These are phyloP conservation scores for Canis aureus DNA, from an alignment of 2,113 vertebrate genomes.

Conservation along the genomic window DNA sequence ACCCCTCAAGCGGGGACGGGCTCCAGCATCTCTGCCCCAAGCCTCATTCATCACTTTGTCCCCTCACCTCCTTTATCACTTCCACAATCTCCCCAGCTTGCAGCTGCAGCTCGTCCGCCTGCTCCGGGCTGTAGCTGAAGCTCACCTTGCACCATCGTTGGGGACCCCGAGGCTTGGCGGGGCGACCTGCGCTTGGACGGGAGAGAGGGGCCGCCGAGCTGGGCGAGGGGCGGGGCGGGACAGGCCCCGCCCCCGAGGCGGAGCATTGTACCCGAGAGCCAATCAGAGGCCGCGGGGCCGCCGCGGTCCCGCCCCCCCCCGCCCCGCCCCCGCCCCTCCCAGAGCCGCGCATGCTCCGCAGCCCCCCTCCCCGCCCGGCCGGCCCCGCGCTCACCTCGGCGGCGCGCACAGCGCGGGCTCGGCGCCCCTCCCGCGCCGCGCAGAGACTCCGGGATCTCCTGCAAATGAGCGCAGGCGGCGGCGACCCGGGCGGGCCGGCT, in stretches of 20 bases:
- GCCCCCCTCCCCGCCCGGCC: accelerated
- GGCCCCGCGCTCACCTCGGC: neutral
- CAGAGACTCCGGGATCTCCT: conserved; percentile 80
- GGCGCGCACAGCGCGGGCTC: conserved; percentile 76
- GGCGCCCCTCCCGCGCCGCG: neutral
- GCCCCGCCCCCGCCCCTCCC: neutral
- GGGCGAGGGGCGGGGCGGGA: accelerated
- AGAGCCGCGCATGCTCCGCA: accelerated
- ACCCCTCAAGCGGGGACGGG: too few species aligned
- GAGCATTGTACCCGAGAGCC: conserved; percentile 67
- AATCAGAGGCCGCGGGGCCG: conserved; percentile 41
- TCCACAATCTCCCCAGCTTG: conserved; percentile 90
- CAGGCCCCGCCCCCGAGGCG: conserved; percentile 48
- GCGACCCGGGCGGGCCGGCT: neutral
- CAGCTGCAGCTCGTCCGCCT: conserved; percentile 90
- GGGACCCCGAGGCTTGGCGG: neutral
- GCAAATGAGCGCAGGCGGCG: neutral
- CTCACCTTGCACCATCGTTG: conserved; percentile 90
- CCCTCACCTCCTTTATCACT: conserved; percentile 90
- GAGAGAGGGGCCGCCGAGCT: accelerated
- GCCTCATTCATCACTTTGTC: neutral
- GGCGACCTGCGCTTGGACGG: conserved; percentile 43
- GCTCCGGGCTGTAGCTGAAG: conserved; percentile 86
- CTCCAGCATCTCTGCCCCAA: neutral
- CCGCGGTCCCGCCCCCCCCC: conserved; percentile 18